These are phyloP conservation scores for Propithecus perrieri DNA, from an alignment of 2,797 vertebrate genomes.

Conservation along the genomic window DNA sequence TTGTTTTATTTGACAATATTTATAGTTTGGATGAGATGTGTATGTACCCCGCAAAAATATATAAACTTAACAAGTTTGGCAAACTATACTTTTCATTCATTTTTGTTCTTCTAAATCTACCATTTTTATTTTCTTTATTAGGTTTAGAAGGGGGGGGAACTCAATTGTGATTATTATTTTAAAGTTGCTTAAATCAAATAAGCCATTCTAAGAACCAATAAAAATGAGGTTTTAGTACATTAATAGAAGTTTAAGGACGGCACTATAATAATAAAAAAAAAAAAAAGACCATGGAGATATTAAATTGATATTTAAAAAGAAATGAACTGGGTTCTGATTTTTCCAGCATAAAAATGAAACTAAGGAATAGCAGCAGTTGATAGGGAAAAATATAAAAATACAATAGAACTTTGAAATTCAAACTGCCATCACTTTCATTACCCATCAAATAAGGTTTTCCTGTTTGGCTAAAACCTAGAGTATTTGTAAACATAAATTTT, in stretches of 20 bases:
- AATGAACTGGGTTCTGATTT: background rate
- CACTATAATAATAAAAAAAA: background rate
- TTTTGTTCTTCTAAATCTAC: background rate
- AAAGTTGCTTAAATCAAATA: conserved; percentile 23
- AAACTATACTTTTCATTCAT: background rate
- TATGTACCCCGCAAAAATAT: background rate
- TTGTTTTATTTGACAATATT: background rate
- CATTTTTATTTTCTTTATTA: background rate
- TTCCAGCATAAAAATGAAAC: background rate
- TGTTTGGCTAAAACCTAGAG: background rate
- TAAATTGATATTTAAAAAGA: background rate
- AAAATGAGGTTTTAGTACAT: background rate
- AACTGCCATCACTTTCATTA: background rate
- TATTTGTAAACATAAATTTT: conserved; percentile 25
- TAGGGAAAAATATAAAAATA: conserved; percentile 36
- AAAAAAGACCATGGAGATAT: background rate
- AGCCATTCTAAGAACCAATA: background rate
- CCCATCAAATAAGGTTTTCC: background rate
- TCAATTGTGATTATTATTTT: background rate
- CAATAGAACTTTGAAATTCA: conserved; percentile 25
- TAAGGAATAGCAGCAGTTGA: background rate
- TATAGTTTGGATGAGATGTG: background rate
- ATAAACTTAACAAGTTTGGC: background rate
- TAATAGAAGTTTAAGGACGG: background rate
- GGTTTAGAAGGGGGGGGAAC: background rate